Evolutionary conservation across 2,888 invertebrate genomes (phyloP).

Genomic region (Podotricha telesiphe): DNA sequence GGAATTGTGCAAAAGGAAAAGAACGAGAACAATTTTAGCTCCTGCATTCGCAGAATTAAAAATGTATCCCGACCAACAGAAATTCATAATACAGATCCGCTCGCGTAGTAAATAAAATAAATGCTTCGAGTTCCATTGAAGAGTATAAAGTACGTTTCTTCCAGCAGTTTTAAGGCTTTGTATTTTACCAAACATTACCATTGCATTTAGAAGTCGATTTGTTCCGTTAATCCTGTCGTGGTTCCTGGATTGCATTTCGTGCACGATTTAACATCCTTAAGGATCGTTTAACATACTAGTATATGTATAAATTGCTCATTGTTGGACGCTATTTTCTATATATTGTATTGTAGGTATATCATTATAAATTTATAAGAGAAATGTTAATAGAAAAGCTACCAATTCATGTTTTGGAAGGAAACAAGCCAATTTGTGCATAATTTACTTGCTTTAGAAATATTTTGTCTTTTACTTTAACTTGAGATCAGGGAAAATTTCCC

Average conservation of each 20-base stretch:
- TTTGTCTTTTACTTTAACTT: too few species aligned
- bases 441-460: neutral
- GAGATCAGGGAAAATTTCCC: too few species aligned
- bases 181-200: constrained; percentile 39
- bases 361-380: neutral
- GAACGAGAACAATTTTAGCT: constrained; percentile 23
- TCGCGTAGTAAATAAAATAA: constrained; percentile 33
- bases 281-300: constrained; percentile 27
- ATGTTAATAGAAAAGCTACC: too few species aligned
- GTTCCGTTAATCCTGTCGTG: constrained; percentile 38
- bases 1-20: constrained; percentile 29
- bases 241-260: constrained; percentile 39
- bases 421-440: neutral
- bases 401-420: neutral
- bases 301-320: constrained; percentile 22
- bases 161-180: constrained; percentile 40
- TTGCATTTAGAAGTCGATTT: constrained; percentile 41
- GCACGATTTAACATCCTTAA: constrained; percentile 37
- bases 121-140: constrained; percentile 28
- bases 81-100: constrained; percentile 30
- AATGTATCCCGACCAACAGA: constrained; percentile 29
- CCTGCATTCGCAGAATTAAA: constrained; percentile 34
- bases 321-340: neutral
- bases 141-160: constrained; percentile 37
- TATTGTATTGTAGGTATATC: neutral